These are phyloP conservation scores for Cladopsammia gracilis DNA, from an alignment of 64 coral and sea anemone species.

Conservation along the genomic window DNA sequence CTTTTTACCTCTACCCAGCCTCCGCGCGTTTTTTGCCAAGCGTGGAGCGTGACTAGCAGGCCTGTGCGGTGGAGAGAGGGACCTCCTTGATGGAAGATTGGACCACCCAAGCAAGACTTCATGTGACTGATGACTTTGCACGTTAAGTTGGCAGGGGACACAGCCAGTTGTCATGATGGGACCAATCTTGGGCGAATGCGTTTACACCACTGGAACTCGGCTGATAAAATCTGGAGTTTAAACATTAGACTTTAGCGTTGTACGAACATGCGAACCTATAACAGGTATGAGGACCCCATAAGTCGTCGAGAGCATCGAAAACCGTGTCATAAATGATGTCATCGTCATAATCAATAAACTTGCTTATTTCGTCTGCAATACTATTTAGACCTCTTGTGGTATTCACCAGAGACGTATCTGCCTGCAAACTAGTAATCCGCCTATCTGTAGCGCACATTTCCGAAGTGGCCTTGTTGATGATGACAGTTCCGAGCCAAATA, in stretches of 20 bases:
- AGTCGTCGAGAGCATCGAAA: not conserved
- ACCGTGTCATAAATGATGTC: not conserved
- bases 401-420: conserved; percentile 14
- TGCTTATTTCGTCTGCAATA: conserved; percentile 39
- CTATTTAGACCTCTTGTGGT: conserved; percentile 1
- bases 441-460: not conserved
- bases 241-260: not conserved
- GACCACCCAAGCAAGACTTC: too few relatives aligned
- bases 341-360: conserved; percentile 51
- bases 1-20: too few relatives aligned
- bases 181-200: too few relatives aligned
- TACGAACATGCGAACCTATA: conserved; percentile 49
- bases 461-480: not conserved
- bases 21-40: too few relatives aligned
- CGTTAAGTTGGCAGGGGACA: not conserved
- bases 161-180: conserved; percentile 39
- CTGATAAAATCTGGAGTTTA: conserved; percentile 10
- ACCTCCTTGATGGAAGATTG: too few relatives aligned
- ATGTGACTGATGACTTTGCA: conserved; percentile 15
- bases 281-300: conserved; percentile 63
- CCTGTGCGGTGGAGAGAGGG: too few relatives aligned
- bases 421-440: not conserved
- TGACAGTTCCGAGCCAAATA: not conserved
- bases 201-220: conserved; percentile 13
- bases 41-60: too few relatives aligned